Base-by-base conservation (phyloP, 1,140 invertebrate species). In the Cotesia chilonis region DNA sequence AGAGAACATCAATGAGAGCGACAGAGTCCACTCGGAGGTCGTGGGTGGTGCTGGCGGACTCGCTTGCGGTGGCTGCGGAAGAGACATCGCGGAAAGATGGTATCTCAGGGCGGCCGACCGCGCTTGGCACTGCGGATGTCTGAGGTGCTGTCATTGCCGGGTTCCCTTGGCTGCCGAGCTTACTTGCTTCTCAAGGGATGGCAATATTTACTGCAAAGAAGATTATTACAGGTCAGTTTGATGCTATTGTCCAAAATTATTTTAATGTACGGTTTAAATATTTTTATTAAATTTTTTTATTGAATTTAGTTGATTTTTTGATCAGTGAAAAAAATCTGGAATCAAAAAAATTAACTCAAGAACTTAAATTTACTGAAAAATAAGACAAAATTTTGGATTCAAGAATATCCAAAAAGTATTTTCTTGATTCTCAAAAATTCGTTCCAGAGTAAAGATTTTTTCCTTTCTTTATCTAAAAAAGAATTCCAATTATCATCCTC, bases 141-240 rank as follows among this genome's bases (percentile, higher is more conserved):
- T 96, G 41, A 91, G 94, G 73, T 98, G 96, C 86, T 93, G 91
- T 83, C 93, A 95, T 80, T 98, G 96, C 85, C 91, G 94, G 71
- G 85, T 95, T 68, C 91, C 93, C 1, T 88, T 97, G 35, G 95
- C 96, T 82, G 90, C 93, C 1, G 94, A 97, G 83, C 87, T 94
- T 63, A 96, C 94, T 74, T 98, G 96, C 86, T 98, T 96, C 85
- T 91, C 94, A 4, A 88, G 95, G 68, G 94, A 96, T 79, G 94
- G 95, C 68, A 93, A 94, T 81, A 97, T 97, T 79, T 97, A 96
- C 85, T 98, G 96, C 89, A 96, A 96, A 84, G 94, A 97, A 79
- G 96, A 98, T 86, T 98, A 98, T 84, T 96, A 95, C 85, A 93
- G 95, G 96, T 97, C 87, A 88, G 89, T 83, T 9, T 70, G n/a